phyloP scores from a whole-genome alignment of 2,888 invertebrate species.

The Coecobrya sp. region DNA sequence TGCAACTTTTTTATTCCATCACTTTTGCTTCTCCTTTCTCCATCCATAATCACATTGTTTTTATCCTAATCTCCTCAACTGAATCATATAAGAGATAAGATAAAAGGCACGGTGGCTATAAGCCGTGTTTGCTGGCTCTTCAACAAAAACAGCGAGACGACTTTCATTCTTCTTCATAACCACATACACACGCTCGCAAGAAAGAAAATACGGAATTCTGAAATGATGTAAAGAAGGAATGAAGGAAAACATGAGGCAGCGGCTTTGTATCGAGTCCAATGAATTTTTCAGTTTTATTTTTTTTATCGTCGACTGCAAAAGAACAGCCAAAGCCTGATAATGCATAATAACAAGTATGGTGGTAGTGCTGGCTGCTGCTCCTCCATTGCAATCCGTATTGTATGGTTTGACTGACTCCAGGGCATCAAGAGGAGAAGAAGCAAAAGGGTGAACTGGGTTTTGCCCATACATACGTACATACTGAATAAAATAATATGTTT shows the following conservation, averaged over 20 bases:
- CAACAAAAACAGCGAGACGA: slow-evolving; percentile 34
- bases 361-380: background rate
- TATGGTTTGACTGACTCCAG: slow-evolving; percentile 70
- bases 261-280: slow-evolving; percentile 2
- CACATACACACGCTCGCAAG: background rate
- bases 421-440: slow-evolving; percentile 54
- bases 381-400: slow-evolving; percentile 35
- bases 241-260: background rate
- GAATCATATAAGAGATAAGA: background rate
- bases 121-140: slow-evolving; percentile 1
- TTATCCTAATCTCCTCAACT: background rate
- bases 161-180: slow-evolving; percentile 14
- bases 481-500: slow-evolving; percentile 27
- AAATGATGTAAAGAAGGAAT: slow-evolving; percentile 13
- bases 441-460: slow-evolving; percentile 38
- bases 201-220: slow-evolving; percentile 10
- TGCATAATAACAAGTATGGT: background rate
- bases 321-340: background rate
- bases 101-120: background rate
- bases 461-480: slow-evolving; percentile 33
- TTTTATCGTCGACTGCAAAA: slow-evolving; percentile 18
- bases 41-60: background rate
- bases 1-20: slow-evolving; percentile 41
- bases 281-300: slow-evolving; percentile 20
- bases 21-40: slow-evolving; percentile 43